These are phyloP conservation scores for Coryphaenoides rupestris DNA, from an alignment of 2,113 vertebrate species.

Conservation along the genomic window DNA sequence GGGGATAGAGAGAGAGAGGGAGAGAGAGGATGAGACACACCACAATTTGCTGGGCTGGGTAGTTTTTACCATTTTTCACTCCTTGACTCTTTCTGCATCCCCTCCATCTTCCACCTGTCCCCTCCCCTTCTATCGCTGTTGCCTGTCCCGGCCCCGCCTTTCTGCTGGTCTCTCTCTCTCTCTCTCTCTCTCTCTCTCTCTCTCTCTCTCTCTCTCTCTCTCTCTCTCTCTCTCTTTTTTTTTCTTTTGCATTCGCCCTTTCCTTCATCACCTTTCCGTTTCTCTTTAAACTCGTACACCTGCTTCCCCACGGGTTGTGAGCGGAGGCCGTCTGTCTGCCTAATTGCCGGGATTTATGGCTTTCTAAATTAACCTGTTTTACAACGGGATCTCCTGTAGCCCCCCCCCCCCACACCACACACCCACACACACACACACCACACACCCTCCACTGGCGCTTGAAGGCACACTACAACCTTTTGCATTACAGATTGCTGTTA, in stretches of 20 bases:
- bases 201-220: too few species aligned
- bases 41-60: slow-evolving; percentile 27
- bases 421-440: too few species aligned
- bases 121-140: slow-evolving; percentile 5
- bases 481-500: too few species aligned
- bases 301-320: slow-evolving; percentile 18
- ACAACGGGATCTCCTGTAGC: too few species aligned
- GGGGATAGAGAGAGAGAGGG: background rate
- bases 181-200: too few species aligned
- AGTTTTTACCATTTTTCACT: slow-evolving; percentile 18
- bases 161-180: too few species aligned
- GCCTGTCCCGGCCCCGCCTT: background rate
- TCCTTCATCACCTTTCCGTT: background rate
- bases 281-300: slow-evolving; percentile 25
- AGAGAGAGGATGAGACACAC: slow-evolving; percentile 6
- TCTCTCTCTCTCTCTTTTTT: too few species aligned
- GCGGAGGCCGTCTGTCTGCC: background rate
- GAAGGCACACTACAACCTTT: too few species aligned
- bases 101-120: slow-evolving; percentile 13
- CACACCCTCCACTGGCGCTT: too few species aligned
- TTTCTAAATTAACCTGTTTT: too few species aligned
- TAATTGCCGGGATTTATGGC: too few species aligned
- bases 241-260: background rate
- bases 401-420: too few species aligned
- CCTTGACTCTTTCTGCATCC: slow-evolving; percentile 4